phyloP scores from a whole-genome alignment of 2,797 vertebrate genomes.

The Heteromormyrus szaboi region DNA sequence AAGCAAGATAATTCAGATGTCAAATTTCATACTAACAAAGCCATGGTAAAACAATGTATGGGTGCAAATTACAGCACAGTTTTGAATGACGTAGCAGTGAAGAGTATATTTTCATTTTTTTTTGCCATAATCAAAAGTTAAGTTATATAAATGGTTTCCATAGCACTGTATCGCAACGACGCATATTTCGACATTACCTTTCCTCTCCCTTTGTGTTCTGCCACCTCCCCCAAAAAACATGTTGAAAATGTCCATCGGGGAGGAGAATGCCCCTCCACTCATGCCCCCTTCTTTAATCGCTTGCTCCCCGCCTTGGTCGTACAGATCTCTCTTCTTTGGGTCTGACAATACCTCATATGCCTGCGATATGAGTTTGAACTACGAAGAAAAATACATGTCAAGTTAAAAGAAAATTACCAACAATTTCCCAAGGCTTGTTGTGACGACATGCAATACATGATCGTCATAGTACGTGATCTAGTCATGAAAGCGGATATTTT shows the following conservation, averaged over 20 bases:
- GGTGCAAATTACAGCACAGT: background rate
- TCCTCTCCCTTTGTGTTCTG: constrained; percentile 86
- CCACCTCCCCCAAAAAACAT: constrained; percentile 98
- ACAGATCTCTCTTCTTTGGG: constrained; percentile 85
- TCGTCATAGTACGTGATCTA: background rate
- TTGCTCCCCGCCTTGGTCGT: constrained; percentile 96
- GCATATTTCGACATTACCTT: constrained; percentile 63
- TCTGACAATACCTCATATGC: constrained; percentile 96
- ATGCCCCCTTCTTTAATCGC: constrained; percentile 93
- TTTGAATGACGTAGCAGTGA: background rate
- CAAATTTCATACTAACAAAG: background rate
- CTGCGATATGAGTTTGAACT: constrained; percentile 97
- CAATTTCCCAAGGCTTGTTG: background rate
- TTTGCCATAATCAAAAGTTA: background rate
- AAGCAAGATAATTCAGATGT: background rate
- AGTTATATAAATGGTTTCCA: background rate
- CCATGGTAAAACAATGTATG: background rate
- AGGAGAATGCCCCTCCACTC: constrained; percentile 72
- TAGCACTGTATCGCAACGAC: background rate
- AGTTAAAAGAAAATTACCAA: background rate
- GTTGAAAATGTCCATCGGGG: constrained; percentile 97
- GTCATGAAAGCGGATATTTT: background rate
- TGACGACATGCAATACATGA: background rate
- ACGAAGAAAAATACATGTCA: constrained; percentile 27
- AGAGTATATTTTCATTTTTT: background rate